A percentile compares a stretch with the other conserved stretches of the same genome.
Evolutionary conservation across 2,797 vertebrate species (phyloP).

Genomic region (Hemibagrus guttatus): DNA sequence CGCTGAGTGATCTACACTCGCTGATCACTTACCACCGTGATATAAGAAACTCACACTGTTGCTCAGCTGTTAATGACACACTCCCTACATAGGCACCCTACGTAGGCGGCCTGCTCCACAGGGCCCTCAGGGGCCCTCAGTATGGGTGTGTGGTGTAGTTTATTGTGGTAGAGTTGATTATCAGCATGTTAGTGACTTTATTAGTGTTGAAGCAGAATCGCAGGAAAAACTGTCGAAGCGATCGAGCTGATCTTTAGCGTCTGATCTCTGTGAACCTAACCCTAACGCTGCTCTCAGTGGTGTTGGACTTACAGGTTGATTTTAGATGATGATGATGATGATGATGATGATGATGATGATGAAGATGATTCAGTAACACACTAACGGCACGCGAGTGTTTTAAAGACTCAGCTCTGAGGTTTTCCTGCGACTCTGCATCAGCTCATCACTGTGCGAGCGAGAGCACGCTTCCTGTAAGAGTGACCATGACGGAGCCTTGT

Average conservation of each 20-base stretch:
- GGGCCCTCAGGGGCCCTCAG: neutral
- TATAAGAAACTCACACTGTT: neutral
- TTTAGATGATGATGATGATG: neutral
- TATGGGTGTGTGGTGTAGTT: neutral
- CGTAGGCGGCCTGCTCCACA: neutral
- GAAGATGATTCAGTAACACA: neutral
- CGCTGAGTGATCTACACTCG: neutral
- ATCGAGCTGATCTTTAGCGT: neutral
- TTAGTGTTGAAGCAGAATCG: neutral
- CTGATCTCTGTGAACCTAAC: neutral
- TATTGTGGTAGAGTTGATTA: neutral
- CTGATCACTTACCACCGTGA: too few species aligned
- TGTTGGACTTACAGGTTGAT: neutral
- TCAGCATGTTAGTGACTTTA: neutral
- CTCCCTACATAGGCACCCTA: neutral
- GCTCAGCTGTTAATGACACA: neutral
- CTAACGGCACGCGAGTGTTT: neutral
- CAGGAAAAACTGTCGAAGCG: neutral
- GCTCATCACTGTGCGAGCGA: neutral
- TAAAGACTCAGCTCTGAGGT: neutral
- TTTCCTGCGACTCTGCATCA: neutral
- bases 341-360: too few species aligned
- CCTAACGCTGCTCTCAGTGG: neutral
- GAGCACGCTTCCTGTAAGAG: neutral
- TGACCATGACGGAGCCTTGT: slow-evolving; percentile 3